Evolutionary conservation across 2,888 invertebrate genomes (phyloP).

Genomic region (Sinhomidia bicolor): DNA sequence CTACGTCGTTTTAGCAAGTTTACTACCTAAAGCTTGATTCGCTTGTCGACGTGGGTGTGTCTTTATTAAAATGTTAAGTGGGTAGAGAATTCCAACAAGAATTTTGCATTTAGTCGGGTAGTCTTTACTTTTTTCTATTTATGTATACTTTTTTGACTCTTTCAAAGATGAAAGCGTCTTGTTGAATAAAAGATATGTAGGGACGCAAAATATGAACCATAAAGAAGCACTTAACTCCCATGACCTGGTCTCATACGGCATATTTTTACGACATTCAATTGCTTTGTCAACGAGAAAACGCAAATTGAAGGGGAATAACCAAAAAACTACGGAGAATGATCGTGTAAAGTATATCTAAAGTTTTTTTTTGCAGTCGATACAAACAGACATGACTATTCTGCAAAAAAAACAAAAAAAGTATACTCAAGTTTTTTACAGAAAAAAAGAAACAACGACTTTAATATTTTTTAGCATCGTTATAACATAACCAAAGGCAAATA

Average conservation of each 20-base stretch:
- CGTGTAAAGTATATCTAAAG: background rate
- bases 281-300: background rate
- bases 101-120: too few relatives aligned
- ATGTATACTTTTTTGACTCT: background rate
- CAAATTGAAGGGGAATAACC: background rate
- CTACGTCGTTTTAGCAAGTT: too few relatives aligned
- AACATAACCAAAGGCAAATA: conserved; percentile 68
- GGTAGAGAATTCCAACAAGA: too few relatives aligned
- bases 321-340: background rate
- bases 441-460: background rate
- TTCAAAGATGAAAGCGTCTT: background rate
- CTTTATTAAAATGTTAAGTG: too few relatives aligned
- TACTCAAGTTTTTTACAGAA: background rate
- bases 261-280: background rate
- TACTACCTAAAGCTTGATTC: too few relatives aligned
- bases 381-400: background rate
- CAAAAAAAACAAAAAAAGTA: background rate
- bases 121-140: too few relatives aligned
- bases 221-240: background rate
- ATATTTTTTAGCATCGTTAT: conserved; percentile 58
- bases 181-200: background rate
- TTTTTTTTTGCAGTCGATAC: background rate
- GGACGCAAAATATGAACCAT: background rate
- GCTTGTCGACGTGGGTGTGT: too few relatives aligned
- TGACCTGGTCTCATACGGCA: conserved; percentile 1